These are phyloP conservation scores for Microplitis deprimator DNA, from an alignment of 2,888 invertebrate species.

Conservation along the genomic window DNA sequence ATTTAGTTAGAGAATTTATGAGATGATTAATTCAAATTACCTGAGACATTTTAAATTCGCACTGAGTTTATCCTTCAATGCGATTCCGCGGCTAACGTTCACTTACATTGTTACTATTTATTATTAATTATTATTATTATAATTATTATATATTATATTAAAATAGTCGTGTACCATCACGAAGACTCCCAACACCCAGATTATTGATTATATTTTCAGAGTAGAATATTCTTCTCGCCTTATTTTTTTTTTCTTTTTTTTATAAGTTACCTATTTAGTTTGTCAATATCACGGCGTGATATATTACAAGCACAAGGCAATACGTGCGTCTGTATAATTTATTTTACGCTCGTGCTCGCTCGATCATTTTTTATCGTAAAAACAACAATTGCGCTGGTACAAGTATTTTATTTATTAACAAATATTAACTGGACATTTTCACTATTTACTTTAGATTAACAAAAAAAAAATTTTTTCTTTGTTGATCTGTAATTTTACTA, in stretches of 20 bases:
- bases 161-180: neutral
- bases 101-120: neutral
- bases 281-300: neutral
- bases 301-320: neutral
- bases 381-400: conserved; percentile 29
- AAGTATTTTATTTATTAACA: neutral
- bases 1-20: conserved; percentile 9
- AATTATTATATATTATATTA: neutral
- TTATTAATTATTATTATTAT: conserved; percentile 4
- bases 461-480: neutral
- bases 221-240: neutral
- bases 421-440: neutral
- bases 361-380: conserved; percentile 14
- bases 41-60: neutral
- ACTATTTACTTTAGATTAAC: neutral
- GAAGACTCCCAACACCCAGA: neutral
- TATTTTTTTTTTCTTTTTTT: neutral
- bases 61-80: conserved; percentile 2
- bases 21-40: neutral
- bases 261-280: neutral
- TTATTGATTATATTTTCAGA: neutral
- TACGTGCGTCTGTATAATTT: neutral
- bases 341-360: conserved; percentile 4
- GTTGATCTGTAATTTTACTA: too few relatives aligned
- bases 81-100: neutral